Evolutionary conservation across 1,140 invertebrate genomes (phyloP), one percentile per base, ranked within the genome.

Genomic region (Apis florea): DNA sequence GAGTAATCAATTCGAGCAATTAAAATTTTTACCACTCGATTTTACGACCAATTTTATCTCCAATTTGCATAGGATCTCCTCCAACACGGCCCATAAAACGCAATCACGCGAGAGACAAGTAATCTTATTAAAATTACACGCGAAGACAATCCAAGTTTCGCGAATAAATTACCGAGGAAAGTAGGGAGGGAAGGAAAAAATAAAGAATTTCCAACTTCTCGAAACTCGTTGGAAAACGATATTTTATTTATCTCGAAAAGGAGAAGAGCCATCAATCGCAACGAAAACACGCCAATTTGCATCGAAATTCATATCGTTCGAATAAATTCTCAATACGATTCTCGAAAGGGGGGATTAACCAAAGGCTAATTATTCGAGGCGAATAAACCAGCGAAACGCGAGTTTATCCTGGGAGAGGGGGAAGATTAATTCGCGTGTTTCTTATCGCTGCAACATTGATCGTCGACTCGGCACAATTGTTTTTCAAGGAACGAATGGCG

Each of bases 331-430:
- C 40, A 5, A 49, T 21, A 49, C 24, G 19, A 47, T 56, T 51
- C 31, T 68, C 77, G 71, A 71, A 71, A 58, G 19, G 15, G 5
- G 13, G 19, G 54, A 19, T 72, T 61, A 24, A 31, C 26, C 70
- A 26, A 80, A 58, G 40, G 71, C 66, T 74, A 81, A 81, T 81
- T 81, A 81, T 17, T 47, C 61, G 8, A 61, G 61, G 26, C 49
- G 75, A 61, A 67, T 66, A 8, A 63, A 54, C 69, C 10, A 6
- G 31, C 31, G 21, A 31, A 73, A 80, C 70, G 64, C 40, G 54
- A 69, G 21, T 76, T 73, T 58, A 19, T 64, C 24, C 3, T 4
- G 31, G 58, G 51, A n/a, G 17, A 11, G 21, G 10, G 69, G 66
- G 17, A 59, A 70, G 67, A 78, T 78, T 78, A 79, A 79, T 79